Conservation (phyloP, 2,113 vertebrate genomes). For the Tetrax tetrax region DNA sequence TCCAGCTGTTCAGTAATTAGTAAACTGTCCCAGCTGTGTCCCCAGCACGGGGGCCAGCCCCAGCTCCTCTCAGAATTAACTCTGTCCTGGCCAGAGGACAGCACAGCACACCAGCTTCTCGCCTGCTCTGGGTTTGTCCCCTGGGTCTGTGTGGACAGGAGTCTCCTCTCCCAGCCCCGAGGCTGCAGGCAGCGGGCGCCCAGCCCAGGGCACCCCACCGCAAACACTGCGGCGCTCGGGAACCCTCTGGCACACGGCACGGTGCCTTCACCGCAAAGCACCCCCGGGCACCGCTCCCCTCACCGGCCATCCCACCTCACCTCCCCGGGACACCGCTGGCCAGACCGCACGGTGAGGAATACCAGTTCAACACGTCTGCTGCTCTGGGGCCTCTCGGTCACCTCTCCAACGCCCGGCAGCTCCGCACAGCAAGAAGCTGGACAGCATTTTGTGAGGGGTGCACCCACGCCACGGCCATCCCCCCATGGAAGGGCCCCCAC, state of each 20-base stretch:
- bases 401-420: neutral
- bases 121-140: neutral
- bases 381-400: neutral
- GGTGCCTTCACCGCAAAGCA: neutral
- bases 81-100: too few relatives aligned
- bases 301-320: neutral
- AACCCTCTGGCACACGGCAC: rapidly evolving
- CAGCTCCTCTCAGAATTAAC: too few relatives aligned
- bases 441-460: neutral
- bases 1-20: too few relatives aligned
- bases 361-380: neutral
- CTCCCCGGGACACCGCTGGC: neutral
- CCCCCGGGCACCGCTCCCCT: neutral
- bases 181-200: neutral
- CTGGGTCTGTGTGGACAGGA: neutral
- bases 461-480: neutral
- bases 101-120: neutral
- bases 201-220: neutral
- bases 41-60: too few relatives aligned
- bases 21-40: too few relatives aligned
- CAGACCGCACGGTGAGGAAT: rapidly evolving
- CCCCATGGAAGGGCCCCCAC: neutral
- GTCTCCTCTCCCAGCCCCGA: neutral
- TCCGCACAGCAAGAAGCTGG: neutral
- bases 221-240: rapidly evolving